Percentiles rank a stretch among this genome's conserved stretches.
Evolutionary conservation across 2,113 vertebrate species (phyloP).

Genomic region (Planiliza haematocheilus): DNA sequence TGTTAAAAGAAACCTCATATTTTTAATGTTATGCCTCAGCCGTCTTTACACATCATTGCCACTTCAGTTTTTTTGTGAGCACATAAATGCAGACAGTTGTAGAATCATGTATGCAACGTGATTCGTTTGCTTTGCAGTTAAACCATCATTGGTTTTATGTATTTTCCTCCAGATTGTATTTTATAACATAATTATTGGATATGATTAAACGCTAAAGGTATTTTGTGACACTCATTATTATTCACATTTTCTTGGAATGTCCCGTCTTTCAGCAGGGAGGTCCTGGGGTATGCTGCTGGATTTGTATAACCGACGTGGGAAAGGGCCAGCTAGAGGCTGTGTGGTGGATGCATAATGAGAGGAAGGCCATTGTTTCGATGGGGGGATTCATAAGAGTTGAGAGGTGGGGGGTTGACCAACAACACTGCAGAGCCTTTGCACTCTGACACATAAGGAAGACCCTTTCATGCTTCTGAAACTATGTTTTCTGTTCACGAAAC

Average conservation of each 20-base stretch:
- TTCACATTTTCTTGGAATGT: constrained; percentile 52
- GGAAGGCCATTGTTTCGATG: constrained; percentile 72
- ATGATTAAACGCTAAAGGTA: not conserved
- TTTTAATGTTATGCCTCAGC: not conserved
- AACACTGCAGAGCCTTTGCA: constrained; percentile 46
- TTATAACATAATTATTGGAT: not conserved
- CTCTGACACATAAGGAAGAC: constrained; percentile 39
- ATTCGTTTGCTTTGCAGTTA: not conserved
- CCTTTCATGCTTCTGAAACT: constrained; percentile 42
- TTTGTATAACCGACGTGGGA: constrained; percentile 77
- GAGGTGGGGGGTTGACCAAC: constrained; percentile 48
- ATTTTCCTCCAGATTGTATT: not conserved
- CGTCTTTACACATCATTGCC: not conserved
- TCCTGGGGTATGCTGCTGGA: constrained; percentile 42
- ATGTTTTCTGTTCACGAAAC: constrained; percentile 30
- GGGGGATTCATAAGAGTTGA: constrained; percentile 58
- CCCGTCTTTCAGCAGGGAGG: constrained; percentile 42
- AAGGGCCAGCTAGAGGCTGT: constrained; percentile 70
- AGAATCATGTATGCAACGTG: not conserved
- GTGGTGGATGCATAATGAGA: constrained; percentile 77
- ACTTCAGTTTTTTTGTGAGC: not conserved
- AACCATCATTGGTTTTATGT: not conserved
- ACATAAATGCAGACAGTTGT: constrained; percentile 7
- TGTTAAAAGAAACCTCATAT: constrained; percentile 60
- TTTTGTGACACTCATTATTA: constrained; percentile 36